Conservation (phyloP, 2,113 vertebrate species). For the Gambusia holbrooki region DNA sequence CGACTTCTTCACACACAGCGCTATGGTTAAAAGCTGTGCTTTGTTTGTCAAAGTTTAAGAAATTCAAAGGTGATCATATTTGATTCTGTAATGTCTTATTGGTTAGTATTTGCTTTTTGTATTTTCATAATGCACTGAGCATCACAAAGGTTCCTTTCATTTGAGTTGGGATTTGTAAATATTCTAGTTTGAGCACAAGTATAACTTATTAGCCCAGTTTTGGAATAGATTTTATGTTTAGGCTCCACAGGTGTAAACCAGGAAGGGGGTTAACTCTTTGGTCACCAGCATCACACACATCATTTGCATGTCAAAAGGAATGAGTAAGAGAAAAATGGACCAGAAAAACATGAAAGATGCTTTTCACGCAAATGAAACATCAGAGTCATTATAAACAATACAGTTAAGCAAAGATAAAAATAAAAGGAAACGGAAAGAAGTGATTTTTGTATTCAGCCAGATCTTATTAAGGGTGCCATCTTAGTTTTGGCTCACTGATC, state of each 20-base stretch:
- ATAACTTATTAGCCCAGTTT: background rate
- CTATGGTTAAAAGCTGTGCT: too few species aligned
- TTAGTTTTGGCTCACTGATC: slow-evolving; percentile 82
- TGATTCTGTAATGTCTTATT: too few species aligned
- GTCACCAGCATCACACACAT: slow-evolving; percentile 2
- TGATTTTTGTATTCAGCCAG: slow-evolving; percentile 68
- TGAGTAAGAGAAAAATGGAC: slow-evolving; percentile 15
- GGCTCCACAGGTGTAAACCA: background rate
- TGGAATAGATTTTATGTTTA: background rate
- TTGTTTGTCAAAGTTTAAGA: too few species aligned
- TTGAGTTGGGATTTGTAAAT: background rate
- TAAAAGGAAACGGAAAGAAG: slow-evolving; percentile 60
- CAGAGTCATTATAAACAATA: slow-evolving; percentile 58
- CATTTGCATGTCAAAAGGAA: background rate
- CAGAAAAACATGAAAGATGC: slow-evolving; percentile 10
- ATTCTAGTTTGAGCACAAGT: background rate
- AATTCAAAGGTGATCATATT: too few species aligned
- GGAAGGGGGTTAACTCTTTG: slow-evolving; percentile 10
- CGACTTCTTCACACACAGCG: too few species aligned
- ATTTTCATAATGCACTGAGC: background rate
- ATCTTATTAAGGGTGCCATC: slow-evolving; percentile 78
- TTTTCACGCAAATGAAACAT: slow-evolving; percentile 50
- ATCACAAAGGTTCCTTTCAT: background rate
- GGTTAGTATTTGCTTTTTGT: background rate
- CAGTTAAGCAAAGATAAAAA: slow-evolving; percentile 53